phyloP scores from a whole-genome alignment of 1,140 invertebrate species.

The Hyposmocoma kahamanoa region DNA sequence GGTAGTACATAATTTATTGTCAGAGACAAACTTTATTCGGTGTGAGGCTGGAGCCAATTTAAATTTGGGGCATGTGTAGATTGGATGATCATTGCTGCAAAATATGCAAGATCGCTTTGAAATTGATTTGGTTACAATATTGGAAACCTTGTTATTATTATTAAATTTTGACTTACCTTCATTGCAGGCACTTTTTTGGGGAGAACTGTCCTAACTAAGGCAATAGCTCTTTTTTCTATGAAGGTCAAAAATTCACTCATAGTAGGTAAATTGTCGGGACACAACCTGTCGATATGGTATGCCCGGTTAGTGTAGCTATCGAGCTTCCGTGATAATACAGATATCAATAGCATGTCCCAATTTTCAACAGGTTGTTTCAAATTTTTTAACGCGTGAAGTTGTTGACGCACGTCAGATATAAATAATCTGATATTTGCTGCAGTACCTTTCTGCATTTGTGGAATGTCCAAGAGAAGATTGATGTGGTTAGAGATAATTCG shows the following conservation, averaged over 20 bases:
- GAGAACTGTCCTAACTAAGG: background rate
- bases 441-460: background rate
- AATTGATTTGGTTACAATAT: background rate
- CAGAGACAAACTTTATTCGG: background rate
- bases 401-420: background rate
- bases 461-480: background rate
- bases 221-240: background rate
- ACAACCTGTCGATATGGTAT: background rate
- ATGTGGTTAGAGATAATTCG: slow-evolving; percentile 2
- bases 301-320: background rate
- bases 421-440: background rate
- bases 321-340: background rate
- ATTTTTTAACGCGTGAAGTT: background rate
- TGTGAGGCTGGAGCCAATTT: background rate
- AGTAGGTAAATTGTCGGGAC: background rate
- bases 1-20: background rate
- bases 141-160: background rate
- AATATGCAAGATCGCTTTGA: background rate
- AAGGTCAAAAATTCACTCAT: background rate
- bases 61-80: background rate
- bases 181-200: background rate
- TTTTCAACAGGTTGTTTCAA: background rate
- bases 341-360: background rate
- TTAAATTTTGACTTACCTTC: background rate
- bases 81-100: background rate